A percentile compares a stretch with the other conserved stretches of the same genome.
Conservation (phyloP, 2,888 invertebrate species). For the Odontomyia ornata region DNA sequence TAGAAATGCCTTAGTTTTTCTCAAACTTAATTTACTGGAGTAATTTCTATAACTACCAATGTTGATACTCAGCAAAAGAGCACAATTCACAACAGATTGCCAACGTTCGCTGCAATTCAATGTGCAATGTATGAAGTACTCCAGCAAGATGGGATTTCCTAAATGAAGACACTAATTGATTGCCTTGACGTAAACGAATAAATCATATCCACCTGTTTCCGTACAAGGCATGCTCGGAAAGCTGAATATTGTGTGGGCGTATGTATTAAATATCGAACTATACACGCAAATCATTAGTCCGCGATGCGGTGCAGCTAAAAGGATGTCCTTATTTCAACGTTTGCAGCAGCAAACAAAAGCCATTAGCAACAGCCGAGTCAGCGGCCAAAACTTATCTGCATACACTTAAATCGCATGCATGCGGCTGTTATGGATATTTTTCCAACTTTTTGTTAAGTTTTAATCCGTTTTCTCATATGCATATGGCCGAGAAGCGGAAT, state of each 20-base stretch:
- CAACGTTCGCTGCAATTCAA: too few relatives aligned
- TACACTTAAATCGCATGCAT: constrained; percentile 8
- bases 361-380: constrained; percentile 3
- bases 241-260: constrained; percentile 10
- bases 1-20: too few relatives aligned
- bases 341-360: constrained; percentile 17
- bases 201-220: constrained; percentile 36
- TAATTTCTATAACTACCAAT: too few relatives aligned
- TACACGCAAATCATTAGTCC: constrained; percentile 36
- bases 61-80: too few relatives aligned
- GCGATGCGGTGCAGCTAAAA: constrained; percentile 6
- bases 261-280: constrained; percentile 33
- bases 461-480: constrained; percentile 41
- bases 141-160: too few relatives aligned
- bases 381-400: background rate
- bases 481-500: constrained; percentile 30
- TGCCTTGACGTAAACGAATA: constrained; percentile 11
- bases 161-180: constrained; percentile 30
- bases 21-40: too few relatives aligned
- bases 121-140: too few relatives aligned
- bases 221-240: background rate
- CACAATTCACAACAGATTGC: too few relatives aligned
- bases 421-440: constrained; percentile 1
- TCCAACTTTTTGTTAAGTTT: constrained; percentile 26
- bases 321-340: constrained; percentile 31